Base-by-base conservation (phyloP, 2,797 vertebrate genomes). In the Notolabrus celidotus region DNA sequence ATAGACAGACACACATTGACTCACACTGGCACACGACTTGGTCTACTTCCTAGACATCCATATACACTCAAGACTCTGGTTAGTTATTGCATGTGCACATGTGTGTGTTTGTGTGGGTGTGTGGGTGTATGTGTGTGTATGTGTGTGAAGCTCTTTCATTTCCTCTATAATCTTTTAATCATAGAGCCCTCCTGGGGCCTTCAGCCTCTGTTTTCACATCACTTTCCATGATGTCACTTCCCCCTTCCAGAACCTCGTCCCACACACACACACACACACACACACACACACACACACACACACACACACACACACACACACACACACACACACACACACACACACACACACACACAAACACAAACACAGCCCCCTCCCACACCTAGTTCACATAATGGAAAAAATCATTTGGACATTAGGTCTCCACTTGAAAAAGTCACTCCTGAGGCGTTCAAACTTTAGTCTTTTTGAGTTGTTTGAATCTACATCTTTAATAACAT, bases 141-240 rank as follows among this genome's bases (percentile, higher is more conserved):
- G 58, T 47, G 25, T 27, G 19, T 49, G 71, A 78, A 36, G 77
- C 22, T 73, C 83, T 91, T 91, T 94, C 77, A 88, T 92, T 92
- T 90, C 84, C 86, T 82, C 69, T 71, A 67, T 91, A 93, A 92
- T 93, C 90, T 86, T 56, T 82, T 92, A 88, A 93, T 92, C 88
- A 90, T 70, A 71, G 61, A 82, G 60, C 82, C 77, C 85, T 88
- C 89, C 89, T 88, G 80, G 74, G 78, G 79, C 70, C 83, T 79
- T 60, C 67, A 73, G 64, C 55, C 80, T 84, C 71, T 83, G 74
- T 77, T 86, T 85, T 68, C 58, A 77, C 81, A 80, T 79, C 76
- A 83, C 83, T 90, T 91, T 93, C 90, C 89, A 89, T 89, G 86
- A 91, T 88, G 88, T 91, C 88, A 91, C 75, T 82, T 85, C 79